A percentile compares a stretch with the other conserved stretches of the same genome.
phyloP scores from a whole-genome alignment of 2,888 invertebrate genomes.

The Apamea sordens region DNA sequence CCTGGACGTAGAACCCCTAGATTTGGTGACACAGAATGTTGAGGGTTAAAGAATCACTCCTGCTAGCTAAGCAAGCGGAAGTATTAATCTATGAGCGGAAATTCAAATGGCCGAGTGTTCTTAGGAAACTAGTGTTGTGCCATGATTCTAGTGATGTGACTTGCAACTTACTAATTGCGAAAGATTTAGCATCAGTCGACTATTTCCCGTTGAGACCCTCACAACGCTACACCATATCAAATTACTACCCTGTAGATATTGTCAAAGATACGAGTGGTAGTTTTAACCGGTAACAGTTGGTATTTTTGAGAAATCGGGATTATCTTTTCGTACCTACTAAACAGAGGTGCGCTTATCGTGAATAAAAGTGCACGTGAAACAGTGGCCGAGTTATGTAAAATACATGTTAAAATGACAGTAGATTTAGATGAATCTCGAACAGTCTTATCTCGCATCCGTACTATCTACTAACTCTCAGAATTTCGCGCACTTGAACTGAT shows the following conservation, averaged over 20 bases:
- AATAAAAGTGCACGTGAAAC: constrained; percentile 33
- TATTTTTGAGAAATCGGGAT: background rate
- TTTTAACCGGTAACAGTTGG: background rate
- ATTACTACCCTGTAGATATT: background rate
- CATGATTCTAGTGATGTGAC: no score
- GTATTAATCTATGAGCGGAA: no score
- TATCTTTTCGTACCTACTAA: constrained; percentile 1
- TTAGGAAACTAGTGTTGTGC: no score
- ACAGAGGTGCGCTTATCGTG: constrained; percentile 1
- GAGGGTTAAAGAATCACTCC: no score
- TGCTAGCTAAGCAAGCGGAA: no score
- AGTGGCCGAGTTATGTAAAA: constrained; percentile 26
- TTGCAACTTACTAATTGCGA: no score
- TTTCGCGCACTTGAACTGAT: constrained; percentile 6
- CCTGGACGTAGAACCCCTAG: no score
- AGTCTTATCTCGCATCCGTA: constrained; percentile 4
- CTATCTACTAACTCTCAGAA: background rate
- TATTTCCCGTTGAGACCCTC: no score
- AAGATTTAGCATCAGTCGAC: no score
- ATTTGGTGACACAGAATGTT: no score
- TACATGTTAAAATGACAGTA: background rate
- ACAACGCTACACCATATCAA: background rate
- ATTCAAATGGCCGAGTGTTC: no score
- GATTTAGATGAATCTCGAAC: constrained; percentile 28
- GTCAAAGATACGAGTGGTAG: background rate